Base-by-base conservation (phyloP, 2,888 invertebrate species). In the Sepioteuthis lessoniana region DNA sequence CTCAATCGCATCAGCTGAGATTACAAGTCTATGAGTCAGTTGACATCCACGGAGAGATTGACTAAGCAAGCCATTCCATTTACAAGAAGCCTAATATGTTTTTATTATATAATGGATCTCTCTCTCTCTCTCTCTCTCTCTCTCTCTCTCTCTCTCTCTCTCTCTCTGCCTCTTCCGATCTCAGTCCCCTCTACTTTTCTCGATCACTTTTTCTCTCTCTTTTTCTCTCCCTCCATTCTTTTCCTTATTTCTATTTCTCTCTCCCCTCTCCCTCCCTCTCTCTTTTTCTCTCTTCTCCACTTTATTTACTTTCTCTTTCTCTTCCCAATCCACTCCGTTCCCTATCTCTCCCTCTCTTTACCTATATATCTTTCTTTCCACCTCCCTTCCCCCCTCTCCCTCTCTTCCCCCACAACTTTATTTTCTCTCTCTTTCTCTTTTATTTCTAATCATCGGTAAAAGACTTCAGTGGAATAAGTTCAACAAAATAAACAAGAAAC, bases 11-110 rank as follows among this genome's bases (percentile, higher is more conserved):
- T 76, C 35, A 25, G n/a, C 76, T 35, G 76, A 16, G 35, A 76
- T 76, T 76, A 76, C 76, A 76, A 76, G 76, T n/a, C n/a, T n/a
- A 10, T 76, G 76, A 76, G n/a, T 76, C 76, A 76, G 76, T 76
- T 76, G 76, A 76, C 76, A 25, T 76, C n/a, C 76, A 42, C n/a
- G n/a, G n/a, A 0, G 13, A 76, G n/a, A n/a, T 4, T 76, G 76
- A 76, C n/a, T 76, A 76, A 76, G 13, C 76, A 76, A 35, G 76
- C 76, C 3, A 16, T 76, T n/a, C 76, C 19, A n/a, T 76, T 76
- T 76, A n/a, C 76, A 60, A 31, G 8, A 76, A 25, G 55, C n/a
- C 16, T 10, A 3, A 76, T 25, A 8, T 60, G 21, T 60, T 60
- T 60, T 60, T 60, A 60, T 55, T 55, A 25, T 28, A 25, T 55